Base-by-base conservation (phyloP, 2,113 vertebrate species). In the Tenrec ecaudatus region DNA sequence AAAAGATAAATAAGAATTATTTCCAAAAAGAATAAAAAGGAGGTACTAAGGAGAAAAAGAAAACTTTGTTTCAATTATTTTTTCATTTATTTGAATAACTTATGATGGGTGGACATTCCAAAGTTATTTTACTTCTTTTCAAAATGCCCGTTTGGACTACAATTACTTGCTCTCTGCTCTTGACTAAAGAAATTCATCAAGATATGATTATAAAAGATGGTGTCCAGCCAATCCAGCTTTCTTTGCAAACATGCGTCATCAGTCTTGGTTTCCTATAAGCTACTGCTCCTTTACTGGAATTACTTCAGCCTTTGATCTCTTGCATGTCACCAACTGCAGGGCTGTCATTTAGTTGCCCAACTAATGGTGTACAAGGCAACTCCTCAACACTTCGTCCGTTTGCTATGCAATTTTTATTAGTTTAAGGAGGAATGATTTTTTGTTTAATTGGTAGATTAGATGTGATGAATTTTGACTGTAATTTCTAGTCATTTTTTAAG, bases 371-470 rank as follows among this genome's bases (percentile, higher is more conserved):
- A 79, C 69, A 66, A 79, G 57, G 89, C n/a, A 85, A 60, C 77
- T 94, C 1, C 16, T 88, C 76, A 94, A 80, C 43, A 84, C 73
- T 82, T 79, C 38, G 31, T 89, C 38, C 92, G 64, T 68, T 95
- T 71, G 22, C 83, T 87, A 31, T 27, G 0, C 69, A 20, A 4
- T 58, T 89, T 53, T 58, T 36, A 53, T 82, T 78, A 80, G 89
- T 93, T 94, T 82, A 43, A 82, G 17, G 33, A 11, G 9, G 1
- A 36, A 43, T 88, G 64, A 73, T 78, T 60, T 64, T 9, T n/a
- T 60, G 76, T 81, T 62, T 82, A 91, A 86, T 91, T 82, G 64
- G 23, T 69, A 85, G 64, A 75, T 79, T 79, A 75, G 31, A 40
- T 47, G 12, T 85, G 78, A 58, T 2, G 7, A 92, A 62, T 78